These are phyloP conservation scores for Pionites leucogaster DNA, from an alignment of 2,113 vertebrate species.

Conservation along the genomic window DNA sequence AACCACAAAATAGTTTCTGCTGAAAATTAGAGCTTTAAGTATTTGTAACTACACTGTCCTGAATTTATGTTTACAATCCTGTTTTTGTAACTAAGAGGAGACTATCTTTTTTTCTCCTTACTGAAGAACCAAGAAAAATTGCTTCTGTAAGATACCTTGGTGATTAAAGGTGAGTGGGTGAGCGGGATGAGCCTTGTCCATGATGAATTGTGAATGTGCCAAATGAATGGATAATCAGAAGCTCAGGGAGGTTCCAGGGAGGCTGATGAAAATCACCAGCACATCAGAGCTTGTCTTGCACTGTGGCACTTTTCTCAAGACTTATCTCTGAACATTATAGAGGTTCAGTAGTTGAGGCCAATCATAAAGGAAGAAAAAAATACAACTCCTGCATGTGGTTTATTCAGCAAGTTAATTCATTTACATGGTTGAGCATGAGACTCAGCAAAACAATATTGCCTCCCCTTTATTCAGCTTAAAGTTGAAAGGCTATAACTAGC, in stretches of 20 bases:
- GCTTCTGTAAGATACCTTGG: neutral
- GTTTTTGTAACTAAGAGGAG: neutral
- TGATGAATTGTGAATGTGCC: neutral
- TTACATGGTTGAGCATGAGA: neutral
- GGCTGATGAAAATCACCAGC: neutral
- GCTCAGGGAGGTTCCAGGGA: neutral
- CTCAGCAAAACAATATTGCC: neutral
- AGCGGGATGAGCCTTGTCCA: neutral
- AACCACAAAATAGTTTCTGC: neutral
- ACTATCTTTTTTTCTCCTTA: neutral
- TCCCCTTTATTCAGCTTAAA: neutral
- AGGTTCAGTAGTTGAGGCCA: neutral
- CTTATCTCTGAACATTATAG: neutral
- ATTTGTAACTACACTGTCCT: neutral
- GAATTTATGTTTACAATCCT: neutral
- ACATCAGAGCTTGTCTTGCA: neutral
- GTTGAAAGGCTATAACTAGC: neutral
- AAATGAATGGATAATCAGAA: neutral
- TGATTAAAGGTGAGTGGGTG: neutral
- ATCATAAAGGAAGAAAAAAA: neutral
- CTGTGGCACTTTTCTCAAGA: neutral
- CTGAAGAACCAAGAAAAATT: neutral
- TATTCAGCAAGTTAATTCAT: neutral
- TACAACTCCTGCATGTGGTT: neutral
- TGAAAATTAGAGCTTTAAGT: neutral